Conservation (phyloP, 2,888 invertebrate species). For the Stegophylla sp. region DNA sequence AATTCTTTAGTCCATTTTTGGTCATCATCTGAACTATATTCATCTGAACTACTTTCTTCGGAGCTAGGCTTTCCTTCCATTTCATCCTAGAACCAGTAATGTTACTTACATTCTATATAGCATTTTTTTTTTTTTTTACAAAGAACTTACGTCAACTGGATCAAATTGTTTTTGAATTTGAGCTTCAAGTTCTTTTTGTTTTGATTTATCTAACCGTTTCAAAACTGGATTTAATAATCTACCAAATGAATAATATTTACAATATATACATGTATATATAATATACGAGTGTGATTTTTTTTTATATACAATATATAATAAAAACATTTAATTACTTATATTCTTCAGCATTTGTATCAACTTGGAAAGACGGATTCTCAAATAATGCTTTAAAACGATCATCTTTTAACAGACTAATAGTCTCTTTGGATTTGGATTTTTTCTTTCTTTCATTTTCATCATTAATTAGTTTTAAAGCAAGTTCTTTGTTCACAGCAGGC, state of each 20-base stretch:
- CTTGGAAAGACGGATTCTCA: conserved; percentile 89
- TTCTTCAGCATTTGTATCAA: conserved; percentile 86
- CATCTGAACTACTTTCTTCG: conserved; percentile 63
- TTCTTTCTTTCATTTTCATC: conserved; percentile 68
- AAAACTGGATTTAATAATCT: conserved; percentile 84
- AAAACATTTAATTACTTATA: conserved; percentile 68
- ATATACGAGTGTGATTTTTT: too few species aligned
- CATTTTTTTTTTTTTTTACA: too few species aligned
- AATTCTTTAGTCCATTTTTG: conserved; percentile 81
- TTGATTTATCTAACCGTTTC: conserved; percentile 78
- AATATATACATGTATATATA: too few species aligned
- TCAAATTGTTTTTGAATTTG: conserved; percentile 69
- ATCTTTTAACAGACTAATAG: conserved; percentile 78
- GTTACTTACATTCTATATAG: too few species aligned
- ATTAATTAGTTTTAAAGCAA: conserved; percentile 84
- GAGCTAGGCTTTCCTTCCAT: conserved; percentile 64
- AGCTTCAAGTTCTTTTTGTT: conserved; percentile 71
- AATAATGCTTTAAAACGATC: conserved; percentile 89
- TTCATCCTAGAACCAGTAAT: conserved; percentile 63
- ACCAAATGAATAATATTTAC: conserved; percentile 58
- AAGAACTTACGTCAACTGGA: conserved; percentile 66
- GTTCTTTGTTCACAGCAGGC: conserved; percentile 86
- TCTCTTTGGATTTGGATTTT: conserved; percentile 69
- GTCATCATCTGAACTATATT: conserved; percentile 79
- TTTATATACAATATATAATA: too few species aligned